Evolutionary conservation across 2,888 invertebrate species (phyloP).

Genomic region (Anoplius nigerrimus): DNA sequence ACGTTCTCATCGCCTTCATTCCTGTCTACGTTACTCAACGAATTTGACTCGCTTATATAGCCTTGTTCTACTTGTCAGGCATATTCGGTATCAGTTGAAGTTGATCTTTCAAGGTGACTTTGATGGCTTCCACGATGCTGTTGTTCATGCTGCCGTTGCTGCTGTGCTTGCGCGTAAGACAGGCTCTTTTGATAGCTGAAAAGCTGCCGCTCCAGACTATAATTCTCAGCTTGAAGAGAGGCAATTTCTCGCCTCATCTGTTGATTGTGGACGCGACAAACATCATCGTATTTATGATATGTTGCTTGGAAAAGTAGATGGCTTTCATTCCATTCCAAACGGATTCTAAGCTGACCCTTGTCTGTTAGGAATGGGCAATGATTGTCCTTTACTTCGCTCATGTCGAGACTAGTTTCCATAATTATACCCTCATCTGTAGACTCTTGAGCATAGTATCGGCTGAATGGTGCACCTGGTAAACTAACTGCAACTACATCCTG

Average conservation of each 20-base stretch:
- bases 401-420: constrained; percentile 86
- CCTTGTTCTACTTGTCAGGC: constrained; percentile 79
- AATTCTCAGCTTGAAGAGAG: constrained; percentile 89
- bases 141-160: constrained; percentile 56
- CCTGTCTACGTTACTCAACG: constrained; percentile 4
- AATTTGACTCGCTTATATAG: constrained; percentile 38
- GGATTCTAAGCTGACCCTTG: constrained; percentile 84
- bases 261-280: constrained; percentile 86
- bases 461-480: constrained; percentile 84
- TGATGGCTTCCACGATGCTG: constrained; percentile 56
- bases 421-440: constrained; percentile 87
- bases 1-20: not conserved
- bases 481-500: constrained; percentile 80
- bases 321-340: constrained; percentile 89
- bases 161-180: constrained; percentile 82
- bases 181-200: constrained; percentile 90
- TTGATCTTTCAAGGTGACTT: constrained; percentile 69
- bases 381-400: constrained; percentile 84
- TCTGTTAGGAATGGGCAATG: constrained; percentile 83
- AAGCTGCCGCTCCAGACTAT: constrained; percentile 87
- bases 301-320: constrained; percentile 87
- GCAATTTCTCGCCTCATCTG: constrained; percentile 90
- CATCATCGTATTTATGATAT: constrained; percentile 90
- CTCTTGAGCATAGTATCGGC: constrained; percentile 88
- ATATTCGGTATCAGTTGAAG: constrained; percentile 84